Conservation (phyloP, 2,797 vertebrate species). For the Lithobates pipiens region DNA sequence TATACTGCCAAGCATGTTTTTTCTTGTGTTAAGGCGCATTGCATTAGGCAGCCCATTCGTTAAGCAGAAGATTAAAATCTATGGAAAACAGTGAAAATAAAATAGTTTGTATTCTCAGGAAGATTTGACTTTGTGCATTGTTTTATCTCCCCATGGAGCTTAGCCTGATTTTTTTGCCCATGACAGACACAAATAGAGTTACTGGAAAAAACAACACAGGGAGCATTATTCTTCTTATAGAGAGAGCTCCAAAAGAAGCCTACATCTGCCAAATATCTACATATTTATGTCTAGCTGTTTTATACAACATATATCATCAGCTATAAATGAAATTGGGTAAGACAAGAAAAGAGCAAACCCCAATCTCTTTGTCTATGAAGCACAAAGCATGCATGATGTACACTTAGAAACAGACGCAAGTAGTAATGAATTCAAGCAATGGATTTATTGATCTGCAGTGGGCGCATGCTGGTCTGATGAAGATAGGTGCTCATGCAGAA, state of each 20-base stretch:
- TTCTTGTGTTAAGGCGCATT: too few relatives aligned
- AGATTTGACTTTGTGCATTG: background rate
- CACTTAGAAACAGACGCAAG: background rate
- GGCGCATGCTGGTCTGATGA: background rate
- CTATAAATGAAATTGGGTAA: background rate
- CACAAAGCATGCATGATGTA: background rate
- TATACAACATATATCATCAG: background rate
- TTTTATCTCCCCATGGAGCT: background rate
- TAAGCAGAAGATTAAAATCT: too few relatives aligned
- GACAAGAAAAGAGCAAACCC: background rate
- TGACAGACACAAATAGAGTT: background rate
- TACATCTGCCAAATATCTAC: background rate
- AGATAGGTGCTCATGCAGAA: background rate
- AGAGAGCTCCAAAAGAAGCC: background rate
- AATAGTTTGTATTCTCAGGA: background rate
- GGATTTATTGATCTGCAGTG: slow-evolving; percentile 5
- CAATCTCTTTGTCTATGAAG: background rate
- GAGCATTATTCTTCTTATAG: background rate
- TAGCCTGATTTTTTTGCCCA: slow-evolving; percentile 1
- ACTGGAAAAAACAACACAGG: background rate
- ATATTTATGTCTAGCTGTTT: background rate
- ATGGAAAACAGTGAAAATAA: background rate
- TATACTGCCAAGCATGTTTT: too few relatives aligned
- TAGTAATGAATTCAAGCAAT: slow-evolving; percentile 1
- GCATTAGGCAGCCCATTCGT: too few relatives aligned